These are phyloP conservation scores for Heliconius himera DNA, from an alignment of 1,140 invertebrate species.

Conservation along the genomic window DNA sequence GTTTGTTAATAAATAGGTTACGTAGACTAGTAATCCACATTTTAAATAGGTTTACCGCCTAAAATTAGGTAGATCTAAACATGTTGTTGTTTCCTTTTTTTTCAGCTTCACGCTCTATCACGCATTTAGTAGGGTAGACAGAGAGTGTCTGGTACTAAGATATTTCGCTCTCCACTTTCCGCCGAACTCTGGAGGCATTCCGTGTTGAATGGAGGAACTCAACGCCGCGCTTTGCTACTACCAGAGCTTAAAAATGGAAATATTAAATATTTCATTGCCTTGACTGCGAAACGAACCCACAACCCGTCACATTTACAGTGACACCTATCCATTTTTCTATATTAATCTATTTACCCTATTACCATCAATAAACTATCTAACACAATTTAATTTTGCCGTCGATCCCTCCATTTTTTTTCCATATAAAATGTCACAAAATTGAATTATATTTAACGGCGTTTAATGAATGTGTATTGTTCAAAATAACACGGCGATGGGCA, in stretches of 20 bases:
- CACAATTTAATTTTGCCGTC: background rate
- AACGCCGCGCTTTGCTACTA: too few relatives aligned
- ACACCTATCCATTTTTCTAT: too few relatives aligned
- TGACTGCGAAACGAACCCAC: too few relatives aligned
- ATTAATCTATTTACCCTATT: background rate
- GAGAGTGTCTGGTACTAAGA: too few relatives aligned
- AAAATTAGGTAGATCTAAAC: background rate
- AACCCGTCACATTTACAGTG: too few relatives aligned
- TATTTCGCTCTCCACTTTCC: too few relatives aligned
- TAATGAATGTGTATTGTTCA: conserved; percentile 45
- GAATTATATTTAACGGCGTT: conserved; percentile 33
- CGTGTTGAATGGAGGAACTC: too few relatives aligned
- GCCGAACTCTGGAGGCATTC: too few relatives aligned
- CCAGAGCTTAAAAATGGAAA: too few relatives aligned
- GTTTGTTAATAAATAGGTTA: conserved; percentile 32
- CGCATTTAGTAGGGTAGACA: too few relatives aligned
- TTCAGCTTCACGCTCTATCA: background rate
- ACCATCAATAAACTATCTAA: background rate
- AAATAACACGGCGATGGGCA: conserved; percentile 36
- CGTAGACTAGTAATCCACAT: conserved; percentile 37
- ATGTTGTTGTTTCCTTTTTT: background rate
- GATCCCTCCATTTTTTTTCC: conserved; percentile 32
- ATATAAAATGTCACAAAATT: conserved; percentile 34
- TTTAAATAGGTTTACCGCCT: conserved; percentile 15
- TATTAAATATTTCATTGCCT: too few relatives aligned